Conservation (phyloP, 2,113 vertebrate genomes). For the Nanorana parkeri region DNA sequence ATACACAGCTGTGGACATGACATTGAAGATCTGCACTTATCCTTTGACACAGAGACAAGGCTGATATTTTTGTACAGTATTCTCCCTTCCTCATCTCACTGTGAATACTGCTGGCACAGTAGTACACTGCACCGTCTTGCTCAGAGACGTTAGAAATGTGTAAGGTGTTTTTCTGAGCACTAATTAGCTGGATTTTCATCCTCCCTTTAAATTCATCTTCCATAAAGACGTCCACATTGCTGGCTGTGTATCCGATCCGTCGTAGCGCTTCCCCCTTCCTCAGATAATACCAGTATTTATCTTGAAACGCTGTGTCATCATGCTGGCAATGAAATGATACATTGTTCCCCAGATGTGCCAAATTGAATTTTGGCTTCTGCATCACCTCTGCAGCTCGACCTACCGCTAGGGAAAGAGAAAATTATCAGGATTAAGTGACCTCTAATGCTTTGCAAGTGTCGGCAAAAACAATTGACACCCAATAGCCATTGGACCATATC, state of each 20-base stretch:
- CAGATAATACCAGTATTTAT: conserved; percentile 12
- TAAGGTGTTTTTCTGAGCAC: background rate
- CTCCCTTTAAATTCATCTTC: background rate
- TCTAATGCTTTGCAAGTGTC: too few species aligned
- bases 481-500: too few species aligned
- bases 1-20: too few species aligned
- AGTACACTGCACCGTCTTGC: conserved; percentile 1
- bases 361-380: background rate
- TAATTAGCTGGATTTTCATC: background rate
- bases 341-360: background rate
- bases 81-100: background rate
- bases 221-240: background rate
- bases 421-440: background rate
- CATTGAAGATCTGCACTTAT: too few species aligned
- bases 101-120: conserved; percentile 43
- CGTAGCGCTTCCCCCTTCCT: background rate
- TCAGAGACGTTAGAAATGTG: background rate
- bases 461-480: too few species aligned
- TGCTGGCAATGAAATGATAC: background rate
- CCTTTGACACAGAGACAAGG: too few species aligned
- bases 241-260: background rate
- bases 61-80: background rate
- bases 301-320: background rate
- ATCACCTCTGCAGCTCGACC: background rate
- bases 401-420: conserved; percentile 8